Evolutionary conservation across 2,113 vertebrate species (phyloP), one percentile per base, ranked within the genome.

Genomic region (Maccullochella peelii): DNA sequence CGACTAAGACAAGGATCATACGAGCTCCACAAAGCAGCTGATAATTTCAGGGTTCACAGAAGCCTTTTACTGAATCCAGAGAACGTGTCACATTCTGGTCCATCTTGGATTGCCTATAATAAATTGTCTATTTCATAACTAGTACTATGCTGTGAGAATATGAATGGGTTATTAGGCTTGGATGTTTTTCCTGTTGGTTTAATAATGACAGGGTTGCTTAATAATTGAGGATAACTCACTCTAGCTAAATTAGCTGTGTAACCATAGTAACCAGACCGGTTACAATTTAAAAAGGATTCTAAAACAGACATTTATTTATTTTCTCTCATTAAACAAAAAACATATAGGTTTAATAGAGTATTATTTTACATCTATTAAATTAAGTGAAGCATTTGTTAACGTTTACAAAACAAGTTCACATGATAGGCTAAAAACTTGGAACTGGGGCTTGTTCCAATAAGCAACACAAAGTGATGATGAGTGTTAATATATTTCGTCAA

Each of bases 391-490:
- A 65, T 57, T 6, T 55, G 25, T 65, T 25, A 52, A 25, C 8
- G n/a, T 61, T 59, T 21, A 50, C 12, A 55, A 58, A 14, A 40
- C 42, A 36, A 16, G 2, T 52, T 70, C 8, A 66, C 6, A 20
- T 65, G 90, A 93, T 92, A 15, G 0, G n/a, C n/a, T 69, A 1
- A 73, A 77, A 62, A 49, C 11, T 2, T 25, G 9, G 5, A 44
- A 54, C 21, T 16, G 21, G 3, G 2, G 4, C 4, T n/a, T 42
- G 8, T n/a, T n/a, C 30, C 8, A 74, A 66, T 15, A 2, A 69
- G 15, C 7, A 67, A 67, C 80, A 21, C 27, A 65, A 58, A n/a
- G 33, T 14, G 0, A 68, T 18, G n/a, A n/a, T n/a, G n/a, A n/a
- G n/a, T n/a, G 2, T 42, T 23, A 20, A 78, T 50, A 59, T 38